phyloP scores from a whole-genome alignment of 2,797 vertebrate genomes.

The Erethizon dorsatum region DNA sequence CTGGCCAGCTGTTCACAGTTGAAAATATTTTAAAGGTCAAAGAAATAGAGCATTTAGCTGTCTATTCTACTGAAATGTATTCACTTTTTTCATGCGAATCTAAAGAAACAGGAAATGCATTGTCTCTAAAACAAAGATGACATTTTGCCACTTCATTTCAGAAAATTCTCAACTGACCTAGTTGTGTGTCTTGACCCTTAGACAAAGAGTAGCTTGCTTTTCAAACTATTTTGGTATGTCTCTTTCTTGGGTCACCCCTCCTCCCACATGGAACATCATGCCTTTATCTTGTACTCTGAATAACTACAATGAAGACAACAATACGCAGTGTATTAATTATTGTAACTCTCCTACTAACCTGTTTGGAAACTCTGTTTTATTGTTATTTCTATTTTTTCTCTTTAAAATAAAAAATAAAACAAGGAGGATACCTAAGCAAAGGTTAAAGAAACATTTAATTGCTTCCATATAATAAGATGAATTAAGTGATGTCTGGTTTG shows the following conservation, averaged over 20 bases:
- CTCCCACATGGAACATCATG: background rate
- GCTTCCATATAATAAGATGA: background rate
- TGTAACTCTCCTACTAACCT: no score
- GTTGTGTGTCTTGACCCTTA: background rate
- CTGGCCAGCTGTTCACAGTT: constrained; percentile 88
- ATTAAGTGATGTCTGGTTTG: constrained; percentile 27
- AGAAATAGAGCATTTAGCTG: constrained; percentile 82
- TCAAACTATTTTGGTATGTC: constrained; percentile 39
- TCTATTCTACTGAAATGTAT: constrained; percentile 80
- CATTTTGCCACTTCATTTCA: constrained; percentile 69
- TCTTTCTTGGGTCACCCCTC: background rate
- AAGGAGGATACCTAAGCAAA: background rate
- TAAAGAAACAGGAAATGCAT: constrained; percentile 68
- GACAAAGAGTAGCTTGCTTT: constrained; percentile 4
- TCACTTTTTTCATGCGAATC: constrained; percentile 41
- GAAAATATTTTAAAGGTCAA: constrained; percentile 90
- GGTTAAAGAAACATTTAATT: background rate
- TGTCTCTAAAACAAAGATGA: constrained; percentile 67
- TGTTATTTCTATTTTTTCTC: no score
- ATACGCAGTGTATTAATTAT: no score
- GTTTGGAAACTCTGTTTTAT: no score
- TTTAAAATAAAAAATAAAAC: background rate
- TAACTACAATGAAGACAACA: no score
- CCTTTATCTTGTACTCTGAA: no score
- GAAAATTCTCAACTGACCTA: constrained; percentile 43